These are phyloP conservation scores for Napeogenes inachia DNA, from an alignment of 2,888 invertebrate genomes.

Conservation along the genomic window DNA sequence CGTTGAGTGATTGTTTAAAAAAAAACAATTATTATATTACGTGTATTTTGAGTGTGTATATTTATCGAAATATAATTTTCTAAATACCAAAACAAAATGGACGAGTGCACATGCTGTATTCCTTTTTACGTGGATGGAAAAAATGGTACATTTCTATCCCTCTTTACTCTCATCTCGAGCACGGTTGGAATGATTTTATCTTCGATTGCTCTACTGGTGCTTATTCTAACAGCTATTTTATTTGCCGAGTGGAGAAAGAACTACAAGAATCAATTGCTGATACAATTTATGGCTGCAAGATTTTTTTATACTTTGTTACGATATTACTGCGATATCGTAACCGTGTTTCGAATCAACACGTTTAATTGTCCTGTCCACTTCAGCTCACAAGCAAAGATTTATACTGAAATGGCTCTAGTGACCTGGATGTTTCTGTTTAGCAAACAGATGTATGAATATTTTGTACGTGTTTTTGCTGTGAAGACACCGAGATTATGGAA, in stretches of 20 bases:
- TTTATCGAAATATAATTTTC: background rate
- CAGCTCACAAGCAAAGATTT: slow-evolving; percentile 41
- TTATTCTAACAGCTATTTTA: slow-evolving; percentile 51
- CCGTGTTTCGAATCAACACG: slow-evolving; percentile 30
- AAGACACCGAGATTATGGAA: slow-evolving; percentile 40
- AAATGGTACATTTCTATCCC: slow-evolving; percentile 32
- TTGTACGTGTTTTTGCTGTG: slow-evolving; percentile 54
- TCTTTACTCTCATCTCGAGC: slow-evolving; percentile 42
- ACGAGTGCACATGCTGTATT: background rate
- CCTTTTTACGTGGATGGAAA: slow-evolving; percentile 23
- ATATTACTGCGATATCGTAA: slow-evolving; percentile 45
- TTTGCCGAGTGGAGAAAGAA: slow-evolving; percentile 59
- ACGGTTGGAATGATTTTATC: slow-evolving; percentile 52
- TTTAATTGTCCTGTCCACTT: slow-evolving; percentile 19
- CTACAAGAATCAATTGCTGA: slow-evolving; percentile 61
- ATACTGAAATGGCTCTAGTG: slow-evolving; percentile 53
- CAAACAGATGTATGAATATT: slow-evolving; percentile 54
- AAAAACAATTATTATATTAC: no score
- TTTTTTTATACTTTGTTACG: slow-evolving; percentile 50
- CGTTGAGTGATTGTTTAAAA: no score
- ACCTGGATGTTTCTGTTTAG: slow-evolving; percentile 65
- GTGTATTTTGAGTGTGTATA: background rate
- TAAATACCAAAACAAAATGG: background rate
- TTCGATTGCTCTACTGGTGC: slow-evolving; percentile 43
- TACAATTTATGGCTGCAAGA: slow-evolving; percentile 61